Conservation (phyloP, 1,140 invertebrate genomes). For the Zelostemma sp. region DNA sequence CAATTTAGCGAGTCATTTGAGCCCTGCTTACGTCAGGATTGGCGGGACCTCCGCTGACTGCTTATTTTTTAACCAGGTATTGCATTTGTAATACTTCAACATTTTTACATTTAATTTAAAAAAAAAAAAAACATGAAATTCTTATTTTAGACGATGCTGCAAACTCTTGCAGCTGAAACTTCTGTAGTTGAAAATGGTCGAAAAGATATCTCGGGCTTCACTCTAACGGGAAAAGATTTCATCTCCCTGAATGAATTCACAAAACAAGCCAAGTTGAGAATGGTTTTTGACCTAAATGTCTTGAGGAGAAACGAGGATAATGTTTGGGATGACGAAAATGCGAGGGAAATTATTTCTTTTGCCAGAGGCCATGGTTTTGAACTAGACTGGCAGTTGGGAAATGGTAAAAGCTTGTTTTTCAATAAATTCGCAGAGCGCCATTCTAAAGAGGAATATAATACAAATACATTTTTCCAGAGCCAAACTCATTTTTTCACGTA, state of each 20-base stretch:
- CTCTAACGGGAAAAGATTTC: conserved; percentile 57
- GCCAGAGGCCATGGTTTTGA: conserved; percentile 69
- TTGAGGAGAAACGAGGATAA: conserved; percentile 73
- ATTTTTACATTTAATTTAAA: neutral
- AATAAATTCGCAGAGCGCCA: neutral
- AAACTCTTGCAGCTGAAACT: too few species aligned
- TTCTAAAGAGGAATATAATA: conserved; percentile 13
- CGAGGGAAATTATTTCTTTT: conserved; percentile 74
- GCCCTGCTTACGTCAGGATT: conserved; percentile 74
- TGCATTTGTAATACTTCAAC: neutral
- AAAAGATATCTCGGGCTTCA: conserved; percentile 64
- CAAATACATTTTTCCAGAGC: conserved; percentile 66
- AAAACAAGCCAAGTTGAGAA: conserved; percentile 67
- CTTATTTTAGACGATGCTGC: too few species aligned
- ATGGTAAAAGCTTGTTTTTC: conserved; percentile 70
- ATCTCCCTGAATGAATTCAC: conserved; percentile 74
- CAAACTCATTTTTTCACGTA: conserved; percentile 76
- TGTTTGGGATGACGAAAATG: conserved; percentile 77
- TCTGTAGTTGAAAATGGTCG: too few species aligned
- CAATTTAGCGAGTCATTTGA: conserved; percentile 71
- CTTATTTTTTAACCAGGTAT: conserved; percentile 71
- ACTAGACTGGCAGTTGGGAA: conserved; percentile 81
- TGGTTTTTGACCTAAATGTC: conserved; percentile 80
- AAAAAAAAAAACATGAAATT: neutral
- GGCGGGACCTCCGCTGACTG: conserved; percentile 79